A percentile compares a stretch with the other conserved stretches of the same genome.
phyloP scores from a whole-genome alignment of 2,888 invertebrate species.

The Heliothis peltigera region DNA sequence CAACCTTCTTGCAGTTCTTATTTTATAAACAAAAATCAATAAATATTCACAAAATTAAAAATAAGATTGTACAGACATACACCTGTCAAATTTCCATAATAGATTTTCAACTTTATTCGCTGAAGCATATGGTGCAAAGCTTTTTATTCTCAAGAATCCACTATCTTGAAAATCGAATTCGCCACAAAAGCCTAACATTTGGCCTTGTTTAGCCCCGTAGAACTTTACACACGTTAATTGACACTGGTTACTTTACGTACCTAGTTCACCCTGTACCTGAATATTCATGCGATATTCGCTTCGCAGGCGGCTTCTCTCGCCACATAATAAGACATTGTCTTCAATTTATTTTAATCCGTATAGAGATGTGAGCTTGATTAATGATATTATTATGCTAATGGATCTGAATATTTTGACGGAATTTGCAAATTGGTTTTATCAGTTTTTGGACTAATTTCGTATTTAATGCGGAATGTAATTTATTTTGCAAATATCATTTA shows the following conservation, averaged over 20 bases:
- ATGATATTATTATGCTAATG: slow-evolving; percentile 49
- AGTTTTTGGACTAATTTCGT: slow-evolving; percentile 18
- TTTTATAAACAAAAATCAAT: too few species aligned
- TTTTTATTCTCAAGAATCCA: neutral
- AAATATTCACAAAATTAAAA: too few species aligned
- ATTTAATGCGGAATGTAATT: neutral
- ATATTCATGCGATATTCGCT: slow-evolving; percentile 64
- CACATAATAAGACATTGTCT: slow-evolving; percentile 56
- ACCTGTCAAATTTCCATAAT: too few species aligned
- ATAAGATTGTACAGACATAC: too few species aligned
- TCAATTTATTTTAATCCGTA: slow-evolving; percentile 53
- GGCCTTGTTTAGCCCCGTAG: slow-evolving; percentile 8
- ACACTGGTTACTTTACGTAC: slow-evolving; percentile 64
- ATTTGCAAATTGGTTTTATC: slow-evolving; percentile 27
- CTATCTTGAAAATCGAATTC: slow-evolving; percentile 8
- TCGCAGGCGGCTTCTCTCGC: slow-evolving; percentile 2
- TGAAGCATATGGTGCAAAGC: too few species aligned
- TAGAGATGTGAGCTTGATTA: slow-evolving; percentile 42
- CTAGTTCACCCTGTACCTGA: slow-evolving; percentile 53
- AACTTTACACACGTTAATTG: slow-evolving; percentile 65
- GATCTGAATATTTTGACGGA: slow-evolving; percentile 45
- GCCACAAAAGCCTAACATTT: slow-evolving; percentile 32
- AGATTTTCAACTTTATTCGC: too few species aligned
- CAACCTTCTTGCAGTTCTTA: too few species aligned
- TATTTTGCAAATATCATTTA: neutral